Evolutionary conservation across 2,797 vertebrate species (phyloP), one percentile per base, ranked within the genome.

Genomic region (Pteronotus mesoamericanus): DNA sequence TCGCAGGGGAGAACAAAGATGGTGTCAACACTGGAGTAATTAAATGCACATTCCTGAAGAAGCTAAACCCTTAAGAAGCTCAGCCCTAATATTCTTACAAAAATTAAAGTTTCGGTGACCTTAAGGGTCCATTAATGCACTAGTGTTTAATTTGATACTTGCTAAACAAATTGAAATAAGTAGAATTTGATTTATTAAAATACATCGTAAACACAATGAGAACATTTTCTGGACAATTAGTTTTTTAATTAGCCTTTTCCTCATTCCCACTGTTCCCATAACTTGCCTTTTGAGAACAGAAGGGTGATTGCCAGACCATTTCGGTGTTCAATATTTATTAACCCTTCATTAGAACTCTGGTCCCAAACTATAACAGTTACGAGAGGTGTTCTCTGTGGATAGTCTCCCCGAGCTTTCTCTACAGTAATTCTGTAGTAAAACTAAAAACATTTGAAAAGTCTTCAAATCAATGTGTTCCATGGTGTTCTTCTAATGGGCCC

Each of bases 211-310:
- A 46, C 6, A 32, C 71, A 32, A 46, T 32, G 71, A 42, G 69
- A 46, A 32, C 26, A 18, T 74, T 74, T 74, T 74, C 71, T 74
- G 71, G 42, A 46, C 26, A 44, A 72, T 46, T 72, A 46, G 42
- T 18, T 32, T 16, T 79, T 79, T 97, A 97, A 69, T 95, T 91
- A 98, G 61, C 94, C 37, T 71, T 93, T 86, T 74, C 44, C 0
- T 88, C 66, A 74, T 85, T n/a, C 9, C 95, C 94, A 89, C 85
- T 97, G 94, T 55, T 78, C 74, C 85, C 61, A 44, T 82, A 85
- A 94, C 97, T 86, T 94, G 97, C 92, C 94, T 97, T 86, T 96
- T 97, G 80, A 85, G 94, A 97, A 83, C 69, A 97, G 95, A 97
- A 97, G 94, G 89, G 89, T 98, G 42, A 74, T 96, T 97, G 86